Evolutionary conservation across 2,113 vertebrate species (phyloP).

Genomic region (Phalacrocorax carbo): DNA sequence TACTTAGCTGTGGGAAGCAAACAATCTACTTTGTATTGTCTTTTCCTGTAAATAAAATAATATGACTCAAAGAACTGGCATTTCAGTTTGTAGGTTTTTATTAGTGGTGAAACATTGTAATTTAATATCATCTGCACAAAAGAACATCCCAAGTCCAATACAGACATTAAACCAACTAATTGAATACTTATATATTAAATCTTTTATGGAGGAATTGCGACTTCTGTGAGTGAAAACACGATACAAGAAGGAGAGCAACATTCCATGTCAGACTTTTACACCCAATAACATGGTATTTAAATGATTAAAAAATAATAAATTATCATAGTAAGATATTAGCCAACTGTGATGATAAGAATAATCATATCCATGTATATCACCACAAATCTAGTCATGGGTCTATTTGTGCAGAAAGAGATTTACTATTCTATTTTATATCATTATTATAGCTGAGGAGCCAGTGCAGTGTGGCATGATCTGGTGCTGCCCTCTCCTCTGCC

Average conservation of each 20-base stretch:
- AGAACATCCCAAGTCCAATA: background rate
- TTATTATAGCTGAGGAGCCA: background rate
- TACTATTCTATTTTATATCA: background rate
- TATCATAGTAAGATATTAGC: background rate
- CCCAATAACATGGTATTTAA: background rate
- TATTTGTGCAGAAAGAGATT: background rate
- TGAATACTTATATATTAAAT: background rate
- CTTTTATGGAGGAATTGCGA: background rate
- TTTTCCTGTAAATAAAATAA: background rate
- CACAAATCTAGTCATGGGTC: background rate
- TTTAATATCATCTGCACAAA: background rate
- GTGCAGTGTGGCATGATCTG: background rate
- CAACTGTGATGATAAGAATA: background rate
- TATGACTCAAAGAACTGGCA: background rate
- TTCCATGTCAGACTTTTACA: background rate
- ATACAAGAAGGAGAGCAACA: background rate
- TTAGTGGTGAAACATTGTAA: background rate
- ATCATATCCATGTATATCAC: background rate
- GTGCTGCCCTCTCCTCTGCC: background rate
- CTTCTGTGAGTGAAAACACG: background rate
- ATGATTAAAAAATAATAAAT: background rate
- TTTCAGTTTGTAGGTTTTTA: background rate
- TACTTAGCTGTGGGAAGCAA: background rate
- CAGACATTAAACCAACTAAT: background rate
- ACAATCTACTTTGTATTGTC: background rate